Evolutionary conservation across 2,797 vertebrate genomes (phyloP).

Genomic region (Chromobotia macracanthus): DNA sequence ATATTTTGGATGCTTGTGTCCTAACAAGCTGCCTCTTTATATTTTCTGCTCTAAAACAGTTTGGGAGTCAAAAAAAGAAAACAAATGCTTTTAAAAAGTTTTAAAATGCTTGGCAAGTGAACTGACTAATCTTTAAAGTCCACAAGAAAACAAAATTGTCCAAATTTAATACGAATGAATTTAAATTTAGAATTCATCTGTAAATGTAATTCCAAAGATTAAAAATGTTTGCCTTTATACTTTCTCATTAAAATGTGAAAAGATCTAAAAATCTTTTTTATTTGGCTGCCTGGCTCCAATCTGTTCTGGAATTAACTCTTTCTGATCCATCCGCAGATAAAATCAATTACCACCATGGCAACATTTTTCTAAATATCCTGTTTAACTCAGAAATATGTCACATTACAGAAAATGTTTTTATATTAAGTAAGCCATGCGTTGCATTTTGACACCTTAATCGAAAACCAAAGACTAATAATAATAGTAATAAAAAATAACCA

Average conservation of each 20-base stretch:
- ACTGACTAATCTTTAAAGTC: neutral
- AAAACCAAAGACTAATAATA: slow-evolving; percentile 55
- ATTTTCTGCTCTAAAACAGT: neutral
- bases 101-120: neutral
- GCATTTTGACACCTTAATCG: too few species aligned
- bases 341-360: too few species aligned
- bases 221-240: neutral
- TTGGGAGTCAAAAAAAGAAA: neutral
- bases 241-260: neutral
- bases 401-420: neutral
- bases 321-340: too few species aligned
- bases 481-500: slow-evolving; percentile 93
- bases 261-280: neutral
- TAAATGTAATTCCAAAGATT: neutral
- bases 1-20: neutral
- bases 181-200: neutral
- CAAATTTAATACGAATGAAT: neutral
- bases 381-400: neutral
- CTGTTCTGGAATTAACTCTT: neutral
- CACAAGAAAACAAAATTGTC: neutral
- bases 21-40: neutral
- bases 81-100: too few species aligned
- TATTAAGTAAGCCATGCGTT: too few species aligned
- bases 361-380: slow-evolving; percentile 1
- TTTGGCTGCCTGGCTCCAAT: neutral